Percentiles rank a stretch among this genome's conserved stretches.
phyloP scores from a whole-genome alignment of 1,140 invertebrate genomes.

The Asbolus verrucosus region DNA sequence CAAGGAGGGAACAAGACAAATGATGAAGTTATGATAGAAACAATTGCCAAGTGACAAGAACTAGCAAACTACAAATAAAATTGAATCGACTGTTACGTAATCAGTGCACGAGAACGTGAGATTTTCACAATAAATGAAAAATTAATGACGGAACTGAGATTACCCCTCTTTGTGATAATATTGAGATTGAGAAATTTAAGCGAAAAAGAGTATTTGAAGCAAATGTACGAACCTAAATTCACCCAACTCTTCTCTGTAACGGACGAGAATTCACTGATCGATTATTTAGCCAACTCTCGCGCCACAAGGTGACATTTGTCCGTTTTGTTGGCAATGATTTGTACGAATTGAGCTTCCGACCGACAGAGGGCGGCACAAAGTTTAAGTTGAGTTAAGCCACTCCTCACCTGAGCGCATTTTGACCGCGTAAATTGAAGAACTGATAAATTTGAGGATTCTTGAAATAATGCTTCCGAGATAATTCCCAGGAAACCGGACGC shows the following conservation, averaged over 20 bases:
- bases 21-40: background rate
- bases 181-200: constrained; percentile 3
- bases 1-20: background rate
- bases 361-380: background rate
- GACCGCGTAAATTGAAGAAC: too few species aligned
- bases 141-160: too few species aligned
- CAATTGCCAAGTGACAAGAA: too few species aligned
- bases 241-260: background rate
- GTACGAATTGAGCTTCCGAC: too few species aligned
- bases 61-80: background rate
- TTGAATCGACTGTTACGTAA: constrained; percentile 3
- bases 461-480: too few species aligned
- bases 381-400: too few species aligned
- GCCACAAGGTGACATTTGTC: constrained; percentile 7
- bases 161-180: too few species aligned
- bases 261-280: constrained; percentile 15
- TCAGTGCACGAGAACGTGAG: background rate
- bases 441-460: too few species aligned
- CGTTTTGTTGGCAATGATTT: too few species aligned
- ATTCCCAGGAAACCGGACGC: constrained; percentile 38
- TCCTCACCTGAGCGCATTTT: constrained; percentile 6
- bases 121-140: background rate
- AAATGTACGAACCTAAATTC: constrained; percentile 23
- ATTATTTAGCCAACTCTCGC: constrained; percentile 39
- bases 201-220: background rate